Evolutionary conservation across 2,797 vertebrate genomes (phyloP), one percentile per base, ranked within the genome.

Genomic region (Coendou prehensilis): DNA sequence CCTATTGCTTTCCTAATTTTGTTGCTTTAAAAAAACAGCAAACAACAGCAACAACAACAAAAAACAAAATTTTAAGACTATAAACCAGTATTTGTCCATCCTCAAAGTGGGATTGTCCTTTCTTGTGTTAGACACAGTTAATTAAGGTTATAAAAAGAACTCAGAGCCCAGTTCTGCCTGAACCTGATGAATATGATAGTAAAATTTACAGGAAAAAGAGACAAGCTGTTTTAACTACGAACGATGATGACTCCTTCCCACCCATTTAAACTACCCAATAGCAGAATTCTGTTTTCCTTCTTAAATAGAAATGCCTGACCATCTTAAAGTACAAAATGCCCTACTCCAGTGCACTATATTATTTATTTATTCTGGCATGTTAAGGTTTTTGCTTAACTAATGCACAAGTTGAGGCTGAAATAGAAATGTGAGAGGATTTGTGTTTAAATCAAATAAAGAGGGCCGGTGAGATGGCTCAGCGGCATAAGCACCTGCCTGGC

Each of bases 321-420:
- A 84, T 89, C n/a, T 84, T 73, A 87, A 88, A 83, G 50, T 30
- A 52, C 88, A 59, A 76, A 87, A 64, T 71, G 13, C 20, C 26
- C 56, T 33, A 56, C 28, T 86, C 23, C 37, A 13, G 15, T 45
- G 33, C 18, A 33, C 4, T 78, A 30, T 81, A 5, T 17, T 94
- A 84, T 30, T 86, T 92, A 63, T 45, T 64, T 79, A 41, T 80
- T 80, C 75, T 75, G 67, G 7, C 30, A 20, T 81, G 33, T 75
- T 97, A 71, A 69, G 15, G 11, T 73, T 54, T 91, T 80, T 23
- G 52, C 30, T 76, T 92, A 82, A 82, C 50, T 83, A 47, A 92
- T 85, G 50, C 88, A 14, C 73, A 92, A 95, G 56, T 50, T 91
- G 78, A 93, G n/a, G 47, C 71, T 82, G 30, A 82, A 93, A 92